Conservation (phyloP, 2,797 vertebrate genomes). For the Enteromius radiatus region DNA sequence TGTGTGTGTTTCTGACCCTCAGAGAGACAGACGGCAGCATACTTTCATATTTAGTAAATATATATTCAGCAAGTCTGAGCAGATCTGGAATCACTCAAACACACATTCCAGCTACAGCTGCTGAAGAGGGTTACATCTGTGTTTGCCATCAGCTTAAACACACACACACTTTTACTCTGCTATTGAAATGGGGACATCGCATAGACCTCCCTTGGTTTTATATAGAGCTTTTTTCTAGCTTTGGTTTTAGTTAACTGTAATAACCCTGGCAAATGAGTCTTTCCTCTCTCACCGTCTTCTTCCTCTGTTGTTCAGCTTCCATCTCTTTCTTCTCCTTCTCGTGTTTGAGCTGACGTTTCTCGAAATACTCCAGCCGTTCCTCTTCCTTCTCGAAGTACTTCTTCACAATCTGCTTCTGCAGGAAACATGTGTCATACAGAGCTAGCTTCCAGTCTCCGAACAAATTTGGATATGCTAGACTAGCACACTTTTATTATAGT, state of each 20-base stretch:
- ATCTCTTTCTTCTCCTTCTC: constrained; percentile 67
- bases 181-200: background rate
- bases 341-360: constrained; percentile 71
- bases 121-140: background rate
- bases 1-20: background rate
- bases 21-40: constrained; percentile 7
- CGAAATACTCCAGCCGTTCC: constrained; percentile 76
- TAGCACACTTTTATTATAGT: no score
- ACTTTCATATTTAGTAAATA: constrained; percentile 43
- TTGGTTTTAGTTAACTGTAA: background rate
- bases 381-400: constrained; percentile 85
- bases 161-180: background rate
- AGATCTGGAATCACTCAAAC: constrained; percentile 24
- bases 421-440: constrained; percentile 41
- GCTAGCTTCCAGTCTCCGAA: no score
- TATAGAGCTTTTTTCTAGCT: background rate
- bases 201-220: background rate
- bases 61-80: constrained; percentile 31
- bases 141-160: background rate
- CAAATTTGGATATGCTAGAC: no score
- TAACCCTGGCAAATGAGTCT: background rate
- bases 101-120: constrained; percentile 32
- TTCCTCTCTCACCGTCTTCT: constrained; percentile 64
- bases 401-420: constrained; percentile 75
- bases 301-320: constrained; percentile 68